Conservation (phyloP, 2,888 invertebrate species). For the Pecten maximus region DNA sequence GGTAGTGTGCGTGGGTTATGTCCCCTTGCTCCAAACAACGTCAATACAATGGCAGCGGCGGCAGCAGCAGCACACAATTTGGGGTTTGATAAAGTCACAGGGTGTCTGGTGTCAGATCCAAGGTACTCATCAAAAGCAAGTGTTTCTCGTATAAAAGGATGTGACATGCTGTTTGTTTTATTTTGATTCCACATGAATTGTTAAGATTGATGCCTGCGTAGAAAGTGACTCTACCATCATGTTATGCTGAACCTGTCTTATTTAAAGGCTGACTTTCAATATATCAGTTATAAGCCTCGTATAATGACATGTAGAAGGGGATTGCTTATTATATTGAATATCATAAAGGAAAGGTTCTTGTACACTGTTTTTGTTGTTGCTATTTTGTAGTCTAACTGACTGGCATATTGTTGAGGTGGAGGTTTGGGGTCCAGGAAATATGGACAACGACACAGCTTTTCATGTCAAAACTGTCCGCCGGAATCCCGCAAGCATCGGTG, state of each 20-base stretch:
- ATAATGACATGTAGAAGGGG: no score
- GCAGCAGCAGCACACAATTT: conserved; percentile 84
- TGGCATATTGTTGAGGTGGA: conserved; percentile 85
- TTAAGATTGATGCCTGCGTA: no score
- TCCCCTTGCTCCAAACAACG: conserved; percentile 85
- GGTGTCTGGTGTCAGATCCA: conserved; percentile 84
- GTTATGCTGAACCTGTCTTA: no score
- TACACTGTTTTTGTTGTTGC: no score
- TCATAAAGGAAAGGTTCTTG: no score
- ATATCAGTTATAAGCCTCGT: no score
- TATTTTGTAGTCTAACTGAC: conserved; percentile 81
- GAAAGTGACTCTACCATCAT: no score
- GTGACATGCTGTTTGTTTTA: no score
- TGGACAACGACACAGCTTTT: conserved; percentile 73
- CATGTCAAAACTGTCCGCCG: conserved; percentile 82
- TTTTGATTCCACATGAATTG: no score
- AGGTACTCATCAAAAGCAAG: conserved; percentile 79
- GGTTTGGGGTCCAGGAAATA: conserved; percentile 81
- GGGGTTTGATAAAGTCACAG: conserved; percentile 84
- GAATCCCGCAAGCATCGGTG: conserved; percentile 84
- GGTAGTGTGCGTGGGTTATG: conserved; percentile 84
- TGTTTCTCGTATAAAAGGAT: no score
- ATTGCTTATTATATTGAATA: no score
- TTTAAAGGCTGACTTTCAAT: no score
- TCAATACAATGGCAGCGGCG: conserved; percentile 86